Evolutionary conservation across 37 sponge, comb jelly and placozoan species (phyloP).

Genomic region (Mnemiopsis leidyi): DNA sequence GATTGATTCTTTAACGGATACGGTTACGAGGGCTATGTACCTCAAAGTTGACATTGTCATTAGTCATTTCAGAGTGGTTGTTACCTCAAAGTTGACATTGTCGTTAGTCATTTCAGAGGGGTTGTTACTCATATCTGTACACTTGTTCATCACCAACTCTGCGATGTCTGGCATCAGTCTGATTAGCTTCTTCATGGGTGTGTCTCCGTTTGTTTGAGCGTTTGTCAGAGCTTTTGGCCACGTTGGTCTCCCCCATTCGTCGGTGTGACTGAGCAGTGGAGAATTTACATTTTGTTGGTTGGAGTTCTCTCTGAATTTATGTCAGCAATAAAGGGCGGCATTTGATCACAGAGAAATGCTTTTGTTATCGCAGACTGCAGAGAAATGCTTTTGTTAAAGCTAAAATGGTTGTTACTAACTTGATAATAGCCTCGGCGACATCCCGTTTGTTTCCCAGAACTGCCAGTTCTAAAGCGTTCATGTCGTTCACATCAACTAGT

Average conservation of each 20-base stretch:
- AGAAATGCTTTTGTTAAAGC: no score
- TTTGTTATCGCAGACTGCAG: no score
- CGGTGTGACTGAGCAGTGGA: neutral
- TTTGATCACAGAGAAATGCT: no score
- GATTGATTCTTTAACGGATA: no score
- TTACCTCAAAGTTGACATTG: slow-evolving; percentile 29
- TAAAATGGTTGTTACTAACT: neutral
- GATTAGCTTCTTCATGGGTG: slow-evolving; percentile 63
- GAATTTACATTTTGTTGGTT: no score
- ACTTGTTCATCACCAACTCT: slow-evolving; percentile 20
- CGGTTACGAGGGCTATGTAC: no score
- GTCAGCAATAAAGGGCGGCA: no score
- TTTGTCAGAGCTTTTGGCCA: slow-evolving; percentile 50
- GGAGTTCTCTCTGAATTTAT: no score
- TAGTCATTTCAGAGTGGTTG: slow-evolving; percentile 35
- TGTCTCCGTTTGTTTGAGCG: slow-evolving; percentile 53
- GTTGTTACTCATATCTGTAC: slow-evolving; percentile 27
- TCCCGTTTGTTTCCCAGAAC: slow-evolving; percentile 60
- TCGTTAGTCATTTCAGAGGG: slow-evolving; percentile 40
- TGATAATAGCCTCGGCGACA: slow-evolving; percentile 43
- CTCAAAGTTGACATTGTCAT: slow-evolving; percentile 35
- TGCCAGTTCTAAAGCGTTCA: slow-evolving; percentile 75
- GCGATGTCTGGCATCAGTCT: slow-evolving; percentile 41
- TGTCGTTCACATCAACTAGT: slow-evolving; percentile 27
- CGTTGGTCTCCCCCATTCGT: neutral